These are phyloP conservation scores for Albula goreensis DNA, from an alignment of 2,113 vertebrate species.

Conservation along the genomic window DNA sequence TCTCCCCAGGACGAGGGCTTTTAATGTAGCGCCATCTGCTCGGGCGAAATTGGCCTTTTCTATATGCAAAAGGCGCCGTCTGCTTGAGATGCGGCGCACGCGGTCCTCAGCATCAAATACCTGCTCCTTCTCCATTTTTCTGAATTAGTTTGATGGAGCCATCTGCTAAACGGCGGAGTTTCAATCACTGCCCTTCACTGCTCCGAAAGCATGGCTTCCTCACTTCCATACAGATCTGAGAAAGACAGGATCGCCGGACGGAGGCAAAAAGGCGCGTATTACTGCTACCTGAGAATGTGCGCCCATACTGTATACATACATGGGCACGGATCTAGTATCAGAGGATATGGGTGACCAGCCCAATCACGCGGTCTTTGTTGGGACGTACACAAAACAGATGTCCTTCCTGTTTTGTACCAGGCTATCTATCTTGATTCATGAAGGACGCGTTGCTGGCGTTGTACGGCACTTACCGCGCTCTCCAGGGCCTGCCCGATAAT, in stretches of 20 bases:
- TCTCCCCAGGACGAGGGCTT: slow-evolving; percentile 79
- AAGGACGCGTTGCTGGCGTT: background rate
- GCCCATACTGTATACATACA: background rate
- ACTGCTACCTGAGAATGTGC: background rate
- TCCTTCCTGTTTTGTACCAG: background rate
- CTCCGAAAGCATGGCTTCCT: slow-evolving; percentile 33
- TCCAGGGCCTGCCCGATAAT: slow-evolving; percentile 96
- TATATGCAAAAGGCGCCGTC: slow-evolving; percentile 63
- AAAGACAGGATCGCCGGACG: background rate
- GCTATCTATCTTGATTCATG: background rate
- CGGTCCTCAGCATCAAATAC: slow-evolving; percentile 80
- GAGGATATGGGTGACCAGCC: background rate
- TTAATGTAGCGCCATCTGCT: slow-evolving; percentile 87
- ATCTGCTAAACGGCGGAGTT: slow-evolving; percentile 84
- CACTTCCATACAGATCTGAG: background rate
- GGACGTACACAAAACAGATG: background rate
- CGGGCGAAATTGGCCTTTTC: slow-evolving; percentile 63
- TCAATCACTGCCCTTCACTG: slow-evolving; percentile 71
- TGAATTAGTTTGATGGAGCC: slow-evolving; percentile 85
- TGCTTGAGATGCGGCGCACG: slow-evolving; percentile 80
- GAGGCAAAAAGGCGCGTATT: background rate
- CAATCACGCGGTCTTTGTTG: background rate
- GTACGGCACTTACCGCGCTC: slow-evolving; percentile 77
- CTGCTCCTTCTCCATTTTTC: slow-evolving; percentile 85
- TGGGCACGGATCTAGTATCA: background rate